Evolutionary conservation across 2,888 invertebrate species (phyloP).

Genomic region (Drosophila algonquin): DNA sequence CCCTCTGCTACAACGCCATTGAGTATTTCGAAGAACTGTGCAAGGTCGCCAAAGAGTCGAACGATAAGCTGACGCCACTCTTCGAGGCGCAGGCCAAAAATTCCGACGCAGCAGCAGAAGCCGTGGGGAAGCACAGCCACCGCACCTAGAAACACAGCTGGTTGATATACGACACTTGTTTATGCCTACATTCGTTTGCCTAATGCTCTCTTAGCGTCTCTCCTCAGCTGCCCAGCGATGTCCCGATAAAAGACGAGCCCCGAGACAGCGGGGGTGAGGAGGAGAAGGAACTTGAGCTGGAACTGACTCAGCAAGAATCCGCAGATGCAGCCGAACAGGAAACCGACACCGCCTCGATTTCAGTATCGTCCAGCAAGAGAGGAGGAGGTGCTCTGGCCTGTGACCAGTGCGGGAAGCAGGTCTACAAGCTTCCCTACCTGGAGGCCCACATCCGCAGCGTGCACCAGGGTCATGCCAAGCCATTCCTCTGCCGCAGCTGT

Average conservation of each 20-base stretch:
- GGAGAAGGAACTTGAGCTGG: slow-evolving; percentile 25
- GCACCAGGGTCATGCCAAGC: slow-evolving; percentile 77
- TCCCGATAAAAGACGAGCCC: slow-evolving; percentile 55
- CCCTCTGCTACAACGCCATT: slow-evolving; percentile 72
- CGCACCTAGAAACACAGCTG: slow-evolving; percentile 15
- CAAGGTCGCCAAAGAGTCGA: slow-evolving; percentile 63
- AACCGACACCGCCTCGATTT: background rate
- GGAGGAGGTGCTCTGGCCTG: slow-evolving; percentile 63
- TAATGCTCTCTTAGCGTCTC: slow-evolving; percentile 32
- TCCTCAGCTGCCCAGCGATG: slow-evolving; percentile 10
- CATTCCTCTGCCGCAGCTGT: slow-evolving; percentile 78
- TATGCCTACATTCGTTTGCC: background rate
- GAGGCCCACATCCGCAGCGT: slow-evolving; percentile 79
- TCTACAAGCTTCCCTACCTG: slow-evolving; percentile 77
- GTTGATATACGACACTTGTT: background rate
- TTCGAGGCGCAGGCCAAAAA: slow-evolving; percentile 15
- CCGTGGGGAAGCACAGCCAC: background rate
- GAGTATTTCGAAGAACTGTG: slow-evolving; percentile 73
- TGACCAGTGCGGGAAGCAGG: slow-evolving; percentile 73
- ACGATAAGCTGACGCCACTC: slow-evolving; percentile 43
- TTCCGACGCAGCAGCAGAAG: slow-evolving; percentile 1
- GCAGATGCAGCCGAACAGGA: background rate
- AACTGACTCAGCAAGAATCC: background rate
- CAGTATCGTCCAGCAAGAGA: slow-evolving; percentile 38
- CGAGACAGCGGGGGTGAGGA: slow-evolving; percentile 35